A percentile compares a stretch with the other conserved stretches of the same genome.
Conservation (phyloP, 2,888 invertebrate species). For the Cheilosia soror region DNA sequence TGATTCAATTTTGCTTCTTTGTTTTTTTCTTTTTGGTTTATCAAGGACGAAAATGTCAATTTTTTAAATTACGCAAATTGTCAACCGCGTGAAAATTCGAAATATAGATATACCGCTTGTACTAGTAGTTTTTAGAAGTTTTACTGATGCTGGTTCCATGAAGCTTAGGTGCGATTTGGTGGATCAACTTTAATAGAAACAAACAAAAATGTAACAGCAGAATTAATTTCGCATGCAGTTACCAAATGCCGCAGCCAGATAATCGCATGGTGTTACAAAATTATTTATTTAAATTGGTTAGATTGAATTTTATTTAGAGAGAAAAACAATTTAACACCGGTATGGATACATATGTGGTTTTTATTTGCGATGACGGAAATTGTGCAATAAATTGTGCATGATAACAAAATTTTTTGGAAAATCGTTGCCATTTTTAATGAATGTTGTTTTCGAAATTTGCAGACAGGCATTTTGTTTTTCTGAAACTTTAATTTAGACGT, state of each 20-base stretch:
- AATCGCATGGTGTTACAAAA: conserved; percentile 12
- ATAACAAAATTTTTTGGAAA: not conserved
- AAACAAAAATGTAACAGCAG: not conserved
- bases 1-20: conserved; percentile 24
- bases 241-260: not conserved
- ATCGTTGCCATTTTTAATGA: not conserved
- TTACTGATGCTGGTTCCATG: not conserved
- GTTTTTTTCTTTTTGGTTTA: not conserved
- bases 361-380: not conserved
- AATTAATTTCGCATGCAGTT: conserved; percentile 31
- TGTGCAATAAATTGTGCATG: not conserved
- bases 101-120: not conserved
- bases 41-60: conserved; percentile 4
- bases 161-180: conserved; percentile 13
- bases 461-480: too few species aligned
- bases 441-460: too few species aligned
- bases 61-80: conserved; percentile 16
- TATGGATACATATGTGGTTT: not conserved
- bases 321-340: not conserved
- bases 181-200: not conserved
- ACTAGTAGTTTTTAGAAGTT: conserved; percentile 20
- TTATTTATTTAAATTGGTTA: conserved; percentile 49
- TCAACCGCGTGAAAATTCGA: conserved; percentile 27
- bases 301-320: conserved; percentile 33
- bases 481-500: too few species aligned